Percentiles rank a stretch among this genome's conserved stretches.
Conservation (phyloP, 1,140 invertebrate genomes). For the Luehdorfia chinensis region DNA sequence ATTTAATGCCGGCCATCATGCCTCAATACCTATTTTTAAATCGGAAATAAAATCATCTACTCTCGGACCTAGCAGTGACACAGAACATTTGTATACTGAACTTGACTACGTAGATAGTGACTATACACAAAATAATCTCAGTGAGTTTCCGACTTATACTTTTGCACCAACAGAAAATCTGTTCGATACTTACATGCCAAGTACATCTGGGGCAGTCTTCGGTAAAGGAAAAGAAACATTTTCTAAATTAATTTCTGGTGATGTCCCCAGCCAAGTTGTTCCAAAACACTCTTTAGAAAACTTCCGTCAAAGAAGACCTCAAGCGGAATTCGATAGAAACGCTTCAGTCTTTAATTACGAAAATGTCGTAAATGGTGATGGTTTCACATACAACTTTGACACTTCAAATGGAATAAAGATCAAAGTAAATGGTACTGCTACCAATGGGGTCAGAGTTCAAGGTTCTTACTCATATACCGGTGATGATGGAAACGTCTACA, state of each 20-base stretch:
- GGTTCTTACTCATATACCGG: slow-evolving; percentile 80
- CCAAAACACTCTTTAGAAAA: neutral
- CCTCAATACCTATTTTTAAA: too few relatives aligned
- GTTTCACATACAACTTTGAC: slow-evolving; percentile 79
- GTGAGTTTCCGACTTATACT: too few relatives aligned
- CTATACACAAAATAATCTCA: too few relatives aligned
- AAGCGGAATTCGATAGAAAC: slow-evolving; percentile 44
- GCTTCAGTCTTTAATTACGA: slow-evolving; percentile 50
- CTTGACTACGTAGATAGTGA: too few relatives aligned
- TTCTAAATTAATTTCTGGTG: neutral
- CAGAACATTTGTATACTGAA: too few relatives aligned
- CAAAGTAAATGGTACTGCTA: slow-evolving; percentile 75
- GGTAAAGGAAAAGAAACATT: too few relatives aligned
- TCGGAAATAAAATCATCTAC: too few relatives aligned
- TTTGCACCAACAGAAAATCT: too few relatives aligned
- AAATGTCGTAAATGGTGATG: slow-evolving; percentile 75
- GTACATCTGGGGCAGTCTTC: neutral
- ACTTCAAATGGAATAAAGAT: slow-evolving; percentile 81
- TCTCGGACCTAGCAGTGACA: too few relatives aligned
- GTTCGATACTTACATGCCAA: neutral
- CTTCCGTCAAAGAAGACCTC: slow-evolving; percentile 31
- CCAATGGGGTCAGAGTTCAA: slow-evolving; percentile 64
- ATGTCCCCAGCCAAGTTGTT: neutral
- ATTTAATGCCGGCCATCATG: too few relatives aligned
- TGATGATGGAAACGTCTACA: slow-evolving; percentile 80